phyloP scores from a whole-genome alignment of 2,888 invertebrate genomes.

The Drosophila robusta region DNA sequence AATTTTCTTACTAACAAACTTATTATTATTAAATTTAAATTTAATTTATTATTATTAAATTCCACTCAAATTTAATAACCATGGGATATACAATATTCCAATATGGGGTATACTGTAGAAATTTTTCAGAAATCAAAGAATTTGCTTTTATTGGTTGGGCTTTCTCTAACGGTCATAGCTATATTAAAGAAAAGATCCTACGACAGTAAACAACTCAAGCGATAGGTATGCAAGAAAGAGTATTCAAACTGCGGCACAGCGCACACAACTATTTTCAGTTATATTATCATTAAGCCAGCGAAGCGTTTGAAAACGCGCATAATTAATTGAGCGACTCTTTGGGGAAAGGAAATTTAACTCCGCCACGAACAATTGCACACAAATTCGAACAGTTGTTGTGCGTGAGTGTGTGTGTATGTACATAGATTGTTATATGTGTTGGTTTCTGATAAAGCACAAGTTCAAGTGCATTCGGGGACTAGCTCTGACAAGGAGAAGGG shows the following conservation, averaged over 20 bases:
- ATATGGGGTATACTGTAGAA: too few species aligned
- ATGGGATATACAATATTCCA: too few species aligned
- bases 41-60: too few species aligned
- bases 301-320: constrained; percentile 60
- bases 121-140: too few species aligned
- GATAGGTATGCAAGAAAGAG: constrained; percentile 5
- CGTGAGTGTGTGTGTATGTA: constrained; percentile 9
- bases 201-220: neutral
- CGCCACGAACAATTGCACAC: constrained; percentile 44
- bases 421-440: constrained; percentile 15
- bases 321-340: constrained; percentile 58
- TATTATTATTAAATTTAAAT: too few species aligned
- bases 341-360: constrained; percentile 31
- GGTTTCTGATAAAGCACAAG: constrained; percentile 47
- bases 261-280: neutral
- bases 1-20: too few species aligned
- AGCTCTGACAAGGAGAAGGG: neutral
- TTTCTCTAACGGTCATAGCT: too few species aligned
- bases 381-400: constrained; percentile 51
- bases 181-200: neutral
- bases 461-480: constrained; percentile 59
- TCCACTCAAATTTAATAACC: too few species aligned
- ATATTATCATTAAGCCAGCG: constrained; percentile 52
- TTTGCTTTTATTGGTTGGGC: too few species aligned
- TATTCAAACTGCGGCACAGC: neutral